A percentile compares a stretch with the other conserved stretches of the same genome.
These are phyloP conservation scores for Celastrina argiolus DNA, from an alignment of 2,888 invertebrate genomes.

Conservation along the genomic window DNA sequence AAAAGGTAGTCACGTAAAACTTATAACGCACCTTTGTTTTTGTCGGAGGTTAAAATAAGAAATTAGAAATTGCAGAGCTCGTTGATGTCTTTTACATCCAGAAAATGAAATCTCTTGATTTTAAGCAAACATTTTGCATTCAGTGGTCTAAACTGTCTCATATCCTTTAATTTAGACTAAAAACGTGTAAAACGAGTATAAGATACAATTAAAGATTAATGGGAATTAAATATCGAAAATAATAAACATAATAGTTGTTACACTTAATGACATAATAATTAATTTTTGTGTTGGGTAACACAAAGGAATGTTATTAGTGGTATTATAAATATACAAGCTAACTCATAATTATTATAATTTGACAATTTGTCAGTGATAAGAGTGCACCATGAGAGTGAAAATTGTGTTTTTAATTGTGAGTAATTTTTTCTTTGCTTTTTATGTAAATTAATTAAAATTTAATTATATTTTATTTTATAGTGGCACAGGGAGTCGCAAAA, in stretches of 20 bases:
- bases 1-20: no score
- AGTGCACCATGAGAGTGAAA: neutral
- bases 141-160: no score
- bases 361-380: neutral
- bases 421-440: neutral
- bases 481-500: no score
- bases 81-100: neutral
- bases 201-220: neutral
- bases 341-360: neutral
- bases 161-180: no score
- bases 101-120: neutral
- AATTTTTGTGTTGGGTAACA: neutral
- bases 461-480: no score
- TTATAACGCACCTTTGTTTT: no score
- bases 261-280: neutral
- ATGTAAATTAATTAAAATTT: no score
- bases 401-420: neutral
- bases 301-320: slow-evolving; percentile 9
- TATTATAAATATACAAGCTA: slow-evolving; percentile 8
- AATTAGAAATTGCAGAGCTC: neutral
- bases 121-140: neutral
- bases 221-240: neutral
- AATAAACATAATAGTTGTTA: neutral
- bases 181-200: no score
- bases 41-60: neutral